Evolutionary conservation across 2,797 vertebrate species (phyloP).

Genomic region (Botia almorhae): DNA sequence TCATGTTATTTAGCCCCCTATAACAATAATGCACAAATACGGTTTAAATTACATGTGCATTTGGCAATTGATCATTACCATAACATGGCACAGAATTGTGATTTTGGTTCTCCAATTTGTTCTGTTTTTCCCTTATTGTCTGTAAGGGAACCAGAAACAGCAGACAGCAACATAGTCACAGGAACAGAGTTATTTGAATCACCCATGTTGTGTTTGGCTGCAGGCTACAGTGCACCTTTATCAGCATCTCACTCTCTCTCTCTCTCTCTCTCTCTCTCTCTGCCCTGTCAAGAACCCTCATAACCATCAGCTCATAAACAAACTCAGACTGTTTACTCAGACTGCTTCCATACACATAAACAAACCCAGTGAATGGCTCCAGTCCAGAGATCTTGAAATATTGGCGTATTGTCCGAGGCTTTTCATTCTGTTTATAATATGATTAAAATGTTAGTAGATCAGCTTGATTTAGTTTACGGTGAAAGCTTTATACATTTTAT

Average conservation of each 20-base stretch:
- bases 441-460: constrained; percentile 14
- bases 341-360: constrained; percentile 50
- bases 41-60: no score
- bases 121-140: constrained; percentile 30
- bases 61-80: no score
- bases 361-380: constrained; percentile 14
- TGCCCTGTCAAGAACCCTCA: constrained; percentile 57
- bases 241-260: constrained; percentile 39
- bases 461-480: constrained; percentile 17
- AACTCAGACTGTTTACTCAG: constrained; percentile 55
- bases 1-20: no score
- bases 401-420: not conserved
- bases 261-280: not conserved
- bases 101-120: no score
- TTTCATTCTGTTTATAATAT: constrained; percentile 20
- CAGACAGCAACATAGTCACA: constrained; percentile 32
- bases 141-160: constrained; percentile 41
- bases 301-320: constrained; percentile 61
- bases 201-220: constrained; percentile 61
- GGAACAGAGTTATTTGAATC: constrained; percentile 59
- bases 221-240: constrained; percentile 63
- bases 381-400: constrained; percentile 37
- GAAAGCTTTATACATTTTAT: constrained; percentile 3
- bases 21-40: no score
- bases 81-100: no score